phyloP scores from a whole-genome alignment of 1,140 invertebrate genomes.

The Colletes gigas region DNA sequence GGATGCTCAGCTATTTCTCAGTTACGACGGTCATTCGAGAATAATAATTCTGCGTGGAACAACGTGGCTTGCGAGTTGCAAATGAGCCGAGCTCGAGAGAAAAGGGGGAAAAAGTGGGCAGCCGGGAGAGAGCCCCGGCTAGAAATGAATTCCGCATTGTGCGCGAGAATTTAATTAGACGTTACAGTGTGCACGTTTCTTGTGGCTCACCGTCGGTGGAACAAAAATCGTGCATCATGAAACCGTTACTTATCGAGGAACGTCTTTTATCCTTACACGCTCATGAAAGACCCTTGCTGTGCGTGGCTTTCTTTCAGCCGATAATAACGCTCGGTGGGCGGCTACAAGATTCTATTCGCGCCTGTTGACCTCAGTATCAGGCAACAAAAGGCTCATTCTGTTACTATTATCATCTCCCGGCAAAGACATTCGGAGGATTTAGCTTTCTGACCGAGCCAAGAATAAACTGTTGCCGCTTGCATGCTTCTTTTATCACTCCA shows the following conservation, averaged over 20 bases:
- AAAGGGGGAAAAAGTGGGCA: not conserved
- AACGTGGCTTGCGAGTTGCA: not conserved
- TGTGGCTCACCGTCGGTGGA: constrained; percentile 1
- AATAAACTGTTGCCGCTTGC: constrained; percentile 50
- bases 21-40: not conserved
- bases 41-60: not conserved
- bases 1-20: not conserved
- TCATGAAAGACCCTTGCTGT: constrained; percentile 53
- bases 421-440: constrained; percentile 62
- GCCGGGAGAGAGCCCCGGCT: not conserved
- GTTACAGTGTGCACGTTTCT: constrained; percentile 28
- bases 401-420: constrained; percentile 74
- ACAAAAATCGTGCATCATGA: constrained; percentile 24
- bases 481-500: constrained; percentile 43
- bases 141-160: constrained; percentile 21
- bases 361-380: constrained; percentile 65
- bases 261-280: constrained; percentile 57
- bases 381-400: constrained; percentile 75
- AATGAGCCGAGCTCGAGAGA: not conserved
- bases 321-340: constrained; percentile 60
- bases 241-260: constrained; percentile 46
- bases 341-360: constrained; percentile 63
- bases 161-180: constrained; percentile 32
- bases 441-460: constrained; percentile 50
- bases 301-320: constrained; percentile 58